phyloP scores from a whole-genome alignment of 2,888 invertebrate species.

The Zaprionus bogoriensis region DNA sequence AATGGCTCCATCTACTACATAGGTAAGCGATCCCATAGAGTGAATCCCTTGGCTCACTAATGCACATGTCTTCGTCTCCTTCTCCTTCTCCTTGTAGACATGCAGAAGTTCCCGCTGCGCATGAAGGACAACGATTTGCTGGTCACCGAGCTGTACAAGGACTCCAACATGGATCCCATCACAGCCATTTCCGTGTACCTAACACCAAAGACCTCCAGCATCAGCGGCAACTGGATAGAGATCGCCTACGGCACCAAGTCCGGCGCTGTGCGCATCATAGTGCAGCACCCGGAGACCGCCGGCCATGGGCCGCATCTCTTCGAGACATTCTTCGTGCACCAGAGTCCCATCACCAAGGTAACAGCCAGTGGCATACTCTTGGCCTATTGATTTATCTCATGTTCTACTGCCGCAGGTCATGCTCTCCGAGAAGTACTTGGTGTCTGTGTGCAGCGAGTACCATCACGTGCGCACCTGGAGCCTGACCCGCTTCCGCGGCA shows the following conservation, averaged over 20 bases:
- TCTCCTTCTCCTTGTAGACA: no score
- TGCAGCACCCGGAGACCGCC: constrained; percentile 99
- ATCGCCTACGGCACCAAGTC: constrained; percentile 99
- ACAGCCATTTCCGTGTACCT: constrained; percentile 99
- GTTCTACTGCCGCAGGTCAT: constrained; percentile 86
- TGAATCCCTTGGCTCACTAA: no score
- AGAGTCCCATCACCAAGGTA: constrained; percentile 97
- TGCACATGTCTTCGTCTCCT: no score
- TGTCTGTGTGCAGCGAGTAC: constrained; percentile 98
- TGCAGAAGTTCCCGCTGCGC: constrained; percentile 99
- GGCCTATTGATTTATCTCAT: no score
- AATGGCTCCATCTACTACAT: constrained; percentile 99
- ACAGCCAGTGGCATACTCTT: background rate
- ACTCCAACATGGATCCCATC: constrained; percentile 96
- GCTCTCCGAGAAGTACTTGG: constrained; percentile 96
- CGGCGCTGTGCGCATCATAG: constrained; percentile 97
- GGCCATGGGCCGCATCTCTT: constrained; percentile 99
- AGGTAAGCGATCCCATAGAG: no score
- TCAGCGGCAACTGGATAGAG: constrained; percentile 99
- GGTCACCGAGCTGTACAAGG: constrained; percentile 97
- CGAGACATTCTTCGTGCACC: constrained; percentile 98
- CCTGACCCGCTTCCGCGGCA: constrained; percentile 97
- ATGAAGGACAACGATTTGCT: constrained; percentile 99
- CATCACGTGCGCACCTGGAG: constrained; percentile 99
- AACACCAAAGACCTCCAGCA: constrained; percentile 98